A percentile compares a stretch with the other conserved stretches of the same genome.
Evolutionary conservation across 2,888 invertebrate species (phyloP).

Genomic region (Caenorhabditis afra): DNA sequence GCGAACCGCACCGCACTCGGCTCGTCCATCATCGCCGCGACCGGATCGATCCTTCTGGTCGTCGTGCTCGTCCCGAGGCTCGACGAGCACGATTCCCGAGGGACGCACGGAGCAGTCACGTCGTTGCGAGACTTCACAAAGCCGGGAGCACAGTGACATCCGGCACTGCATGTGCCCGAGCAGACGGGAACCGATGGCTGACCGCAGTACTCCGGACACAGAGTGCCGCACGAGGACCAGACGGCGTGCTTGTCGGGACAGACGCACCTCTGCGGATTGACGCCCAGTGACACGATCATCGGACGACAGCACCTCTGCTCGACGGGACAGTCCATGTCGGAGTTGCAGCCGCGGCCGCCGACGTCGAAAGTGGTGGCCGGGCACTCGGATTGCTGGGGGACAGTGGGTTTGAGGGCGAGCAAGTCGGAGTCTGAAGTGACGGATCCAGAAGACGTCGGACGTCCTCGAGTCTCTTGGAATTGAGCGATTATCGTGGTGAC

Average conservation of each 20-base stretch:
- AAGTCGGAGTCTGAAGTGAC: constrained; percentile 24
- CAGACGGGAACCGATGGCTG: constrained; percentile 69
- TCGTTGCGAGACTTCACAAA: constrained; percentile 67
- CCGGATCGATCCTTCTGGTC: constrained; percentile 25
- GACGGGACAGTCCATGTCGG: constrained; percentile 67
- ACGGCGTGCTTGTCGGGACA: constrained; percentile 70
- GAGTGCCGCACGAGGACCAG: constrained; percentile 68
- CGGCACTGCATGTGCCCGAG: constrained; percentile 67
- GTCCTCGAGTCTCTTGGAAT: constrained; percentile 11
- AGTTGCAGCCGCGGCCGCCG: constrained; percentile 64
- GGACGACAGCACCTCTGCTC: constrained; percentile 59
- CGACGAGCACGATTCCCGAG: constrained; percentile 60
- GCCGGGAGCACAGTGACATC: constrained; percentile 70
- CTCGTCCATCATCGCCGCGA: constrained; percentile 59
- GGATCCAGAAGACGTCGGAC: constrained; percentile 12
- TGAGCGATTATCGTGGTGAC: constrained; percentile 41
- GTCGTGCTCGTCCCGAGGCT: constrained; percentile 8
- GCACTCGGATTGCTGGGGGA: constrained; percentile 48
- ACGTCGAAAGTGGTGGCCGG: constrained; percentile 69
- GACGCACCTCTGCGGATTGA: constrained; percentile 68
- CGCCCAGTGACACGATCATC: constrained; percentile 67
- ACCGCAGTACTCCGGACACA: constrained; percentile 73
- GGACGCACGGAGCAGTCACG: constrained; percentile 69
- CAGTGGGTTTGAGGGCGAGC: constrained; percentile 16
- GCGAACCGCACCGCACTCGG: constrained; percentile 31